Conservation (phyloP, 2,888 invertebrate genomes). For the Aethes cnicana region DNA sequence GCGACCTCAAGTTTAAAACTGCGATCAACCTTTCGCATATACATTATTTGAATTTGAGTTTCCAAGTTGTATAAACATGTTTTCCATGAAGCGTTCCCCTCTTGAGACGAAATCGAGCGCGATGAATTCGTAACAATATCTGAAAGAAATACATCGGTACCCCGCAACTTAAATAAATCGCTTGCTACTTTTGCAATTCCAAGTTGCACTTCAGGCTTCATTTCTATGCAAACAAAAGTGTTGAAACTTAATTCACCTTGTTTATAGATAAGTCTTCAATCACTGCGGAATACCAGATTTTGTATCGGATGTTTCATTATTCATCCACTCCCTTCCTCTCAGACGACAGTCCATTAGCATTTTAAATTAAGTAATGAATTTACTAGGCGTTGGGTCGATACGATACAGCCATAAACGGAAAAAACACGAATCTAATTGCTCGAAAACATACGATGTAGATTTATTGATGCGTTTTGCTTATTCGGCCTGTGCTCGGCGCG, state of each 20-base stretch:
- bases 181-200: constrained; percentile 29
- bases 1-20: too few species aligned
- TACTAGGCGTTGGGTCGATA: constrained; percentile 52
- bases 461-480: constrained; percentile 27
- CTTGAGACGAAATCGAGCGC: background rate
- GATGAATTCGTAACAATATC: constrained; percentile 24
- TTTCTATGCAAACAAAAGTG: constrained; percentile 26
- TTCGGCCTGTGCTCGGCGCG: background rate
- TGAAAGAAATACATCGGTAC: constrained; percentile 10
- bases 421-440: constrained; percentile 34
- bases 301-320: constrained; percentile 67
- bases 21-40: too few species aligned
- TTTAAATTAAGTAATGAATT: constrained; percentile 75
- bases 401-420: constrained; percentile 39
- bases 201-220: constrained; percentile 23
- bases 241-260: constrained; percentile 30
- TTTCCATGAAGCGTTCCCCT: background rate
- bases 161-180: constrained; percentile 25
- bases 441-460: constrained; percentile 34
- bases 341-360: constrained; percentile 73
- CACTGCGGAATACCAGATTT: constrained; percentile 53
- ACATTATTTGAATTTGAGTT: too few species aligned
- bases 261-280: constrained; percentile 42
- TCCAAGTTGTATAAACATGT: background rate
- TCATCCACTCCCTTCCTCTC: constrained; percentile 57